phyloP scores from a whole-genome alignment of 2,888 invertebrate species.

The Gastrophysa polygoni region DNA sequence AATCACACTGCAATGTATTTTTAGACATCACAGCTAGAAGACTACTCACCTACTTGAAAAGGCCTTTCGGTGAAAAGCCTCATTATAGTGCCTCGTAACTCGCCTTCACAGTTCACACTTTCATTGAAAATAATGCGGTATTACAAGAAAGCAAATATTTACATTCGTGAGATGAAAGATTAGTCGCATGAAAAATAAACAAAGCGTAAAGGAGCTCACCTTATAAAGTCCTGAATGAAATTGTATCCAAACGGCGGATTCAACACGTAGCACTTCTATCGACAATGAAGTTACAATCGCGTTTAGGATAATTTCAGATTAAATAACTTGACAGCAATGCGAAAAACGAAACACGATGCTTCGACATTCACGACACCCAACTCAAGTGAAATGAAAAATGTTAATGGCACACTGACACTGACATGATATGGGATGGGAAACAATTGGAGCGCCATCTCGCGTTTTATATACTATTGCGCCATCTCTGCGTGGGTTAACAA shows the following conservation, averaged over 20 bases:
- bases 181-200: constrained; percentile 25
- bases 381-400: constrained; percentile 18
- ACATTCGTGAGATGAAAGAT: constrained; percentile 14
- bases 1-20: constrained; percentile 18
- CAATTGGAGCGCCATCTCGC: constrained; percentile 1
- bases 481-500: no score
- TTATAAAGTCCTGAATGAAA: constrained; percentile 22
- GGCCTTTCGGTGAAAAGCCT: not conserved
- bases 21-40: constrained; percentile 22
- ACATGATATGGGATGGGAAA: constrained; percentile 5
- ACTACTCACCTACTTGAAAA: not conserved
- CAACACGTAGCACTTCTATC: constrained; percentile 8
- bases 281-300: not conserved
- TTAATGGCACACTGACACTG: constrained; percentile 8
- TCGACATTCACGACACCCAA: constrained; percentile 14
- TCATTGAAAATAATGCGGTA: not conserved
- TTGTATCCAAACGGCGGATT: constrained; percentile 12
- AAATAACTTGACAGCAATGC: constrained; percentile 14
- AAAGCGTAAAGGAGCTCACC: constrained; percentile 19
- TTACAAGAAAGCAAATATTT: constrained; percentile 24
- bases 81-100: no score
- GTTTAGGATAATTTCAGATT: constrained; percentile 1
- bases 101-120: not conserved
- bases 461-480: no score
- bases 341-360: not conserved